Conservation (phyloP, 1,140 invertebrate species). For the Hyles euphorbiae region DNA sequence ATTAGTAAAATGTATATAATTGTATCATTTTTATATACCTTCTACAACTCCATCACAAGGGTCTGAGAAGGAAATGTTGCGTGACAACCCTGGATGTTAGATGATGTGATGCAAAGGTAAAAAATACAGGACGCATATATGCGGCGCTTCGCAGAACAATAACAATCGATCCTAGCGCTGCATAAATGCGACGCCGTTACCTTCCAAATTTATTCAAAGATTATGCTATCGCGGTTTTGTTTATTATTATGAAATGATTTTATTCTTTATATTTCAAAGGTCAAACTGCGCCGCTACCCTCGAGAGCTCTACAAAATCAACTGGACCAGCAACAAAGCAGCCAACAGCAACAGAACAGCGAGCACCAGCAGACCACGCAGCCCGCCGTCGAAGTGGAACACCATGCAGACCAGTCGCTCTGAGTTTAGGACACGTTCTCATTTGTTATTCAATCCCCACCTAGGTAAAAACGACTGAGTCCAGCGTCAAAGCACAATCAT, state of each 20-base stretch:
- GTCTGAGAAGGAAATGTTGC: too few relatives aligned
- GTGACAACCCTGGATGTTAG: too few relatives aligned
- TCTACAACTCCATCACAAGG: too few relatives aligned
- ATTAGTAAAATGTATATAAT: too few relatives aligned
- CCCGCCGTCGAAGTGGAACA: conserved; percentile 52
- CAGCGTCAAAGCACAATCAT: background rate
- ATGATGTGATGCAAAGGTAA: too few relatives aligned
- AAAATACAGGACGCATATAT: too few relatives aligned
- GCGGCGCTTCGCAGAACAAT: too few relatives aligned
- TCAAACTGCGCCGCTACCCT: conserved; percentile 62
- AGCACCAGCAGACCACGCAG: conserved; percentile 41
- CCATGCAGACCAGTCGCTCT: conserved; percentile 47
- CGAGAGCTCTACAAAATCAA: conserved; percentile 51
- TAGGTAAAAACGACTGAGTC: conserved; percentile 3
- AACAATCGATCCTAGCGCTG: too few relatives aligned
- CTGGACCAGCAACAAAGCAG: conserved; percentile 35
- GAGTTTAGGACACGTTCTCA: conserved; percentile 35
- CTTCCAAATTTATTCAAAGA: too few relatives aligned
- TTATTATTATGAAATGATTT: background rate
- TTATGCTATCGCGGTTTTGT: background rate
- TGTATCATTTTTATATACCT: too few relatives aligned
- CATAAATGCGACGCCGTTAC: too few relatives aligned
- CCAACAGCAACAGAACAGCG: conserved; percentile 30
- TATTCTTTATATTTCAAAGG: conserved; percentile 32
- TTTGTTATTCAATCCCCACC: conserved; percentile 26